These are phyloP conservation scores for Rhombomys opimus DNA, from an alignment of 2,113 vertebrate species.

Conservation along the genomic window DNA sequence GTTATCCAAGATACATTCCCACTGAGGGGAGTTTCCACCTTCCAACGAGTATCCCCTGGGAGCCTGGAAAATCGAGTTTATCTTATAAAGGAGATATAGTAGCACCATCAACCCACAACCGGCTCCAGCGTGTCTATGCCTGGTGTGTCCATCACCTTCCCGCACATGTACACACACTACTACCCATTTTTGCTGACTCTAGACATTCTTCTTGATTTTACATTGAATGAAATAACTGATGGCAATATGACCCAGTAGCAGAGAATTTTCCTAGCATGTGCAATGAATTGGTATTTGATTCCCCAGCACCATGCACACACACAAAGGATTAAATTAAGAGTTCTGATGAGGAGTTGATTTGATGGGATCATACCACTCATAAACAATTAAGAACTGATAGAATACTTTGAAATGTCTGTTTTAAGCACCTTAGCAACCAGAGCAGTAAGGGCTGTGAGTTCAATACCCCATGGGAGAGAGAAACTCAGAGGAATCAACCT, in stretches of 20 bases:
- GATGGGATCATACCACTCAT: neutral
- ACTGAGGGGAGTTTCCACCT: neutral
- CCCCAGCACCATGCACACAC: too few species aligned
- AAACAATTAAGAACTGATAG: neutral
- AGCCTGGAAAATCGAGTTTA: neutral
- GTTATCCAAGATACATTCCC: neutral
- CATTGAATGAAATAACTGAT: neutral
- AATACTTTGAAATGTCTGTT: neutral
- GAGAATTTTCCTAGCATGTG: neutral
- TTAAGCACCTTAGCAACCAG: neutral
- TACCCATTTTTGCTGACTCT: neutral
- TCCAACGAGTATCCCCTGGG: neutral
- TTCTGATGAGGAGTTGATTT: neutral
- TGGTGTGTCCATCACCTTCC: neutral
- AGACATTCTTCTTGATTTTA: neutral
- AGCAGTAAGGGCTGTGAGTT: neutral
- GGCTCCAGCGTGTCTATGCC: too few species aligned
- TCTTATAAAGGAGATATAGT: neutral
- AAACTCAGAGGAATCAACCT: neutral
- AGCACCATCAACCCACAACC: neutral
- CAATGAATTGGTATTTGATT: neutral
- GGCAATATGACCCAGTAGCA: neutral
- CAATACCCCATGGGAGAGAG: neutral
- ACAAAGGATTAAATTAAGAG: neutral
- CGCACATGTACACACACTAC: neutral